Evolutionary conservation across 2,113 vertebrate genomes (phyloP).

Genomic region (Saguinus midas): DNA sequence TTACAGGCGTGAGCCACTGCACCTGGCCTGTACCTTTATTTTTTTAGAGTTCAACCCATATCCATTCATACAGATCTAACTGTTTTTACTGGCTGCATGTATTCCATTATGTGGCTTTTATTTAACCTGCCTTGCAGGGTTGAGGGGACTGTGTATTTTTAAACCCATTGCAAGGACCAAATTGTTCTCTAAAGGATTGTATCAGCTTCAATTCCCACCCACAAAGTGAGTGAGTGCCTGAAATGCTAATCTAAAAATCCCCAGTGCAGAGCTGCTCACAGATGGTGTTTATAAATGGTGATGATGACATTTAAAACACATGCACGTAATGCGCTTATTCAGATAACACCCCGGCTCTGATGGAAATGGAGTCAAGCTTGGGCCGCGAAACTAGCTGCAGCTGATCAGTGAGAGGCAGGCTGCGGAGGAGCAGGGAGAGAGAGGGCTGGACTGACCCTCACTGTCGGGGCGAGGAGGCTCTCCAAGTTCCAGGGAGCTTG

Average conservation of each 20-base stretch:
- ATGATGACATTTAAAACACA: neutral
- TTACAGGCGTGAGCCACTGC: too few relatives aligned
- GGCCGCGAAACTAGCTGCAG: neutral
- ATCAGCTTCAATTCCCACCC: neutral
- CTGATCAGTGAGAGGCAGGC: neutral
- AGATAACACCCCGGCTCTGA: neutral
- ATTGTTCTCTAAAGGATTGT: neutral
- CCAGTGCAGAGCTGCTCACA: neutral
- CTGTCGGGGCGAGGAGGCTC: too few relatives aligned
- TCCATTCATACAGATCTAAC: neutral
- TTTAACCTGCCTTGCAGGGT: neutral
- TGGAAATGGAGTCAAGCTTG: neutral
- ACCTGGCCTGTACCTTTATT: neutral
- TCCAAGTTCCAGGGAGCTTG: fast-evolving
- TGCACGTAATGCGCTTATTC: neutral
- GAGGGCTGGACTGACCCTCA: neutral
- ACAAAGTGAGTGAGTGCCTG: neutral
- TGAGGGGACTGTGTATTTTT: neutral
- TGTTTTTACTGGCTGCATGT: neutral
- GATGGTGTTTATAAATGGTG: neutral
- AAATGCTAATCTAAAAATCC: neutral
- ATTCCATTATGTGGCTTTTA: neutral
- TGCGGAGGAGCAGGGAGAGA: too few relatives aligned
- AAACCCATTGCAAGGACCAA: neutral
- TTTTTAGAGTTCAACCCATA: neutral